Conservation (phyloP, 2,113 vertebrate species). For the Geococcyx californianus region DNA sequence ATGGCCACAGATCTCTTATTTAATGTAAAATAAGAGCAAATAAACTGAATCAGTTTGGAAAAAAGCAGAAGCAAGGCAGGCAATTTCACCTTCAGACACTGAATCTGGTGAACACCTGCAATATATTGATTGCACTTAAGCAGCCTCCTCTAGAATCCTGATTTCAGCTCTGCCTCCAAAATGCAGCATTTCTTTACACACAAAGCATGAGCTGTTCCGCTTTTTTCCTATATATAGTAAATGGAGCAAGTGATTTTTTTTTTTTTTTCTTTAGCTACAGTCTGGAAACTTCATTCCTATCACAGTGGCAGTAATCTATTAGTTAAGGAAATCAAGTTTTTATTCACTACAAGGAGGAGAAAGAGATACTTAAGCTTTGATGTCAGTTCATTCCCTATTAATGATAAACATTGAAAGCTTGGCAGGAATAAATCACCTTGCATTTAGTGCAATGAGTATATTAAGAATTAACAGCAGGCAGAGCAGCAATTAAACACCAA, state of each 20-base stretch:
- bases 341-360: background rate
- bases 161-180: background rate
- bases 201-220: background rate
- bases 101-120: background rate
- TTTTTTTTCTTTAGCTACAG: background rate
- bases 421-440: conserved; percentile 2
- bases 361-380: conserved; percentile 11
- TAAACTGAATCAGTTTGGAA: background rate
- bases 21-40: conserved; percentile 10
- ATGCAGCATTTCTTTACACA: background rate
- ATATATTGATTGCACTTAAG: background rate
- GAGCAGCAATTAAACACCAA: background rate
- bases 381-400: background rate
- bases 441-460: background rate
- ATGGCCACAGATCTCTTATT: conserved; percentile 5
- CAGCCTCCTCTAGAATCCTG: conserved; percentile 5
- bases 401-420: background rate
- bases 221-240: background rate
- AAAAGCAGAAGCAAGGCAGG: conserved; percentile 1
- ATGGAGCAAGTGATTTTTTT: background rate
- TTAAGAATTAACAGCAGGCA: background rate
- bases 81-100: background rate
- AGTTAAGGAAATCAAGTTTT: conserved; percentile 43
- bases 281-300: background rate
- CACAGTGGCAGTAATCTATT: background rate